A percentile compares a stretch with the other conserved stretches of the same genome.
phyloP scores from a whole-genome alignment of 2,797 vertebrate species.

The Hippocampus kuda region DNA sequence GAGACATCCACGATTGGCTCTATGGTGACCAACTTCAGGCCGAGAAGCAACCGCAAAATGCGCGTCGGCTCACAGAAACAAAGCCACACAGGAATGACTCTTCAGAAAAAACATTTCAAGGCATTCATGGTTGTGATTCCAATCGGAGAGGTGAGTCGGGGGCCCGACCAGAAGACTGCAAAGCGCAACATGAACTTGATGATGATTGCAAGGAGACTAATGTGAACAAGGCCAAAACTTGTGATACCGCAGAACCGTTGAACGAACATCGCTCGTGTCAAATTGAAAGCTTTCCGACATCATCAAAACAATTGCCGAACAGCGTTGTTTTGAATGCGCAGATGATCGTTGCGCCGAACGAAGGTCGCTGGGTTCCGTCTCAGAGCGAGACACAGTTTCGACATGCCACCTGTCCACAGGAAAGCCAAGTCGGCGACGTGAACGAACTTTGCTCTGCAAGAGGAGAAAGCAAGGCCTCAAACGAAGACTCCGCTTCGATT shows the following conservation, averaged over 20 bases:
- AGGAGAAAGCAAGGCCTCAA: constrained; percentile 15
- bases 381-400: neutral
- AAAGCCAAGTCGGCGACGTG: constrained; percentile 13
- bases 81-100: neutral
- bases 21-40: constrained; percentile 26
- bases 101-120: constrained; percentile 16
- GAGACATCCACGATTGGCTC: constrained; percentile 48
- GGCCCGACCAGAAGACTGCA: constrained; percentile 22
- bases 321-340: constrained; percentile 9
- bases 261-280: constrained; percentile 24
- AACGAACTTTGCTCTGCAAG: neutral
- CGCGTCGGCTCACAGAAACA: neutral
- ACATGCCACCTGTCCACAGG: constrained; percentile 1
- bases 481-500: constrained; percentile 8
- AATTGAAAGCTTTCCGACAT: constrained; percentile 37
- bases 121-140: constrained; percentile 11
- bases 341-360: neutral
- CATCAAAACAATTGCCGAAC: constrained; percentile 20
- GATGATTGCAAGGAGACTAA: constrained; percentile 13
- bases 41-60: constrained; percentile 11
- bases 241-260: constrained; percentile 23
- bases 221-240: constrained; percentile 16
- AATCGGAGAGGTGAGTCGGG: constrained; percentile 21
- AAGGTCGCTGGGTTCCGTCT: neutral
- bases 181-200: constrained; percentile 21